A percentile compares a stretch with the other conserved stretches of the same genome.
Conservation (phyloP, 2,888 invertebrate species). For the Tinea trinotella region DNA sequence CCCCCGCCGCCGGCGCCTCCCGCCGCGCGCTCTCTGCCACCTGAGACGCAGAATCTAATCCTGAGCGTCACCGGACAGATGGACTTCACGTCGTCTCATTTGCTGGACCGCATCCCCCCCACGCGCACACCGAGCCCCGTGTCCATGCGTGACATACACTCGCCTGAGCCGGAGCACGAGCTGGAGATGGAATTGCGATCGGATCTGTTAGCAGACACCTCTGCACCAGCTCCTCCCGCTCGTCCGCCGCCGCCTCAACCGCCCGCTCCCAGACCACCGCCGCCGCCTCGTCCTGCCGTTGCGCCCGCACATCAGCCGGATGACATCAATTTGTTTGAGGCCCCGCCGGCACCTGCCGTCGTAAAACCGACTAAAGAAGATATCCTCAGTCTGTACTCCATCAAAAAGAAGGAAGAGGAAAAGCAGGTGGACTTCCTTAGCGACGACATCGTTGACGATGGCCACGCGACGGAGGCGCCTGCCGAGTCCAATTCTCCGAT, state of each 20-base stretch:
- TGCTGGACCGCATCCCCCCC: constrained; percentile 86
- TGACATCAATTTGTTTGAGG: constrained; percentile 73
- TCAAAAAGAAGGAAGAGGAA: constrained; percentile 48
- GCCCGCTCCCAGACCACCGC: constrained; percentile 55
- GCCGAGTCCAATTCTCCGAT: background rate
- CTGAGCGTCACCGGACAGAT: constrained; percentile 89
- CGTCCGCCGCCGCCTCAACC: constrained; percentile 60
- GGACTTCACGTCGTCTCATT: constrained; percentile 88
- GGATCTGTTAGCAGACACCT: constrained; percentile 34
- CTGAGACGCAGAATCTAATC: constrained; percentile 88
- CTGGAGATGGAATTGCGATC: too few species aligned
- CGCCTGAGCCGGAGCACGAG: constrained; percentile 87
- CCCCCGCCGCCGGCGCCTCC: constrained; percentile 50
- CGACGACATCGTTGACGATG: constrained; percentile 64
- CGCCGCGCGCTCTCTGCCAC: constrained; percentile 75
- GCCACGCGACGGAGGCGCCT: constrained; percentile 21
- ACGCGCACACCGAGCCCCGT: constrained; percentile 91
- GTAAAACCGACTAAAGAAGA: constrained; percentile 71
- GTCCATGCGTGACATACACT: constrained; percentile 84
- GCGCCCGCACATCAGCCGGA: constrained; percentile 28
- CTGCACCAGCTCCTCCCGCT: constrained; percentile 38
- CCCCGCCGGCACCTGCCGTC: constrained; percentile 65
- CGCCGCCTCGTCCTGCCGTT: constrained; percentile 26
- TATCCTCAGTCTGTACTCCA: constrained; percentile 72
- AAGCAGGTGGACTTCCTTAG: constrained; percentile 72